Conservation (phyloP, 2,888 invertebrate genomes). For the Dromius quadrimaculatus region DNA sequence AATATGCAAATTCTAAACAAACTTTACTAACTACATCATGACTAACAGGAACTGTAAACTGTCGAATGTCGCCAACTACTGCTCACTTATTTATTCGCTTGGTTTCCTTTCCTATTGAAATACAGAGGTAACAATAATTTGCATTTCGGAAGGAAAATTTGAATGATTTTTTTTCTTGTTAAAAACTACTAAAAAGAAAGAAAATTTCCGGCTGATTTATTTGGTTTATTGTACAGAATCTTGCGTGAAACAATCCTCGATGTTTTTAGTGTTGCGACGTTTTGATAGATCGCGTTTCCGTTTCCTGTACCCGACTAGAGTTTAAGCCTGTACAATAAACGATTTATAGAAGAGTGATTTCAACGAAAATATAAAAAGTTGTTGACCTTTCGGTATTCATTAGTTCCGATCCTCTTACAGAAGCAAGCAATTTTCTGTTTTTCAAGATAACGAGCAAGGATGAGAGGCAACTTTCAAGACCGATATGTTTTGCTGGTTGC, state of each 20-base stretch:
- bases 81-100: background rate
- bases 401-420: no score
- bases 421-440: no score
- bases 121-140: no score
- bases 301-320: background rate
- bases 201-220: slow-evolving; percentile 27
- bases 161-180: background rate
- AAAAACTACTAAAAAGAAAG: no score
- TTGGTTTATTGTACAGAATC: slow-evolving; percentile 12
- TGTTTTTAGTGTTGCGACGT: slow-evolving; percentile 15
- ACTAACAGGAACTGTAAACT: background rate
- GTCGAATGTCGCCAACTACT: background rate
- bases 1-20: slow-evolving; percentile 38
- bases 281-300: slow-evolving; percentile 26
- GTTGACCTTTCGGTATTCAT: no score
- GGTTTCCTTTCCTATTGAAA: background rate
- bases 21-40: slow-evolving; percentile 18
- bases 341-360: no score
- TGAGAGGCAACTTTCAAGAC: no score
- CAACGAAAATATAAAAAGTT: no score
- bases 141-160: background rate
- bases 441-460: no score
- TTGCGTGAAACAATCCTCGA: background rate
- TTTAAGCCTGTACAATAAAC: no score
- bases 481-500: no score